These are phyloP conservation scores for Trissolcus basalis DNA, from an alignment of 1,140 invertebrate species.

Conservation along the genomic window DNA sequence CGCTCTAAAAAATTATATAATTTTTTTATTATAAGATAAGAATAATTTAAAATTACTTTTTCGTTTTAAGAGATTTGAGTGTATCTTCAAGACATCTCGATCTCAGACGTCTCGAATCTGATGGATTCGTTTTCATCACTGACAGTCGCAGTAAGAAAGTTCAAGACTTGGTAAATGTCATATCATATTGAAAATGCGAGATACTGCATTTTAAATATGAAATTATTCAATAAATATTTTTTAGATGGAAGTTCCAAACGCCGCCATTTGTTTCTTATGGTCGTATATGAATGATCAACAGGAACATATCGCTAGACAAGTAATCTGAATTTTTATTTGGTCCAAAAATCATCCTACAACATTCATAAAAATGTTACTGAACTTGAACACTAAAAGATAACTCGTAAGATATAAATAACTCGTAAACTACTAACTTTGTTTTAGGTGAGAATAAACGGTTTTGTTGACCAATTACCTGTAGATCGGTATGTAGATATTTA, in stretches of 20 bases:
- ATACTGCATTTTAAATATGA: too few relatives aligned
- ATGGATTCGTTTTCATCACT: constrained; percentile 76
- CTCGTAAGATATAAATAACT: too few relatives aligned
- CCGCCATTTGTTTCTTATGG: constrained; percentile 77
- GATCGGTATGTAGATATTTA: constrained; percentile 69
- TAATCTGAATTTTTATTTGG: constrained; percentile 25
- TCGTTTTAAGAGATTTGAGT: constrained; percentile 68
- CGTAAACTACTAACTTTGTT: too few relatives aligned
- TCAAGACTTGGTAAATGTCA: constrained; percentile 71
- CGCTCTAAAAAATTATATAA: too few relatives aligned
- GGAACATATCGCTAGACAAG: constrained; percentile 69
- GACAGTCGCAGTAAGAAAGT: constrained; percentile 74
- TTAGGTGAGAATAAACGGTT: constrained; percentile 73
- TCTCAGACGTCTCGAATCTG: constrained; percentile 72
- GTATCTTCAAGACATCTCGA: constrained; percentile 74
- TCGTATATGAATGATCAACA: constrained; percentile 66
- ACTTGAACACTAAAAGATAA: too few relatives aligned
- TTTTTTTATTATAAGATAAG: too few relatives aligned
- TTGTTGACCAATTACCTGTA: constrained; percentile 61
- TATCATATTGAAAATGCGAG: too few relatives aligned
- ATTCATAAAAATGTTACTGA: not conserved
- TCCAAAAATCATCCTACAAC: not conserved
- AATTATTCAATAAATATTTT: constrained; percentile 10
- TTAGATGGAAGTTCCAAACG: constrained; percentile 72
- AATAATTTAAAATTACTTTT: constrained; percentile 2